phyloP scores from a whole-genome alignment of 2,888 invertebrate species.

The Thereva unica region DNA sequence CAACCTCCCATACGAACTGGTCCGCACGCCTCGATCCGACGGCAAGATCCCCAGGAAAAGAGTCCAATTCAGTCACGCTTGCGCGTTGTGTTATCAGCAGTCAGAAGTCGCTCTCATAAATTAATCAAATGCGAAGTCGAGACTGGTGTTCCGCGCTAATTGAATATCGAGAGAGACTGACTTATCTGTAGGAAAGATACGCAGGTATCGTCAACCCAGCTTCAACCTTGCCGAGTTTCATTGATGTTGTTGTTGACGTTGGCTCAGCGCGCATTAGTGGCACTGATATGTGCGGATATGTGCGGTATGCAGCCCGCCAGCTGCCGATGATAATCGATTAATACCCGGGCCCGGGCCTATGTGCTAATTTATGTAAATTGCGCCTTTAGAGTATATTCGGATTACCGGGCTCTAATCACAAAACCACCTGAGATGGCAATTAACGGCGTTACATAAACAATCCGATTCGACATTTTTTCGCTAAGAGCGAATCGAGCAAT shows the following conservation, averaged over 20 bases:
- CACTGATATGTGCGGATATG: too few species aligned
- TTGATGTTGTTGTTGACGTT: conserved; percentile 1
- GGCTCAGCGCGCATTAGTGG: background rate
- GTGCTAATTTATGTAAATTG: conserved; percentile 29
- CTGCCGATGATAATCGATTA: conserved; percentile 7
- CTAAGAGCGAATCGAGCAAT: background rate
- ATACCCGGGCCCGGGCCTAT: background rate
- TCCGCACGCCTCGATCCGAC: too few species aligned
- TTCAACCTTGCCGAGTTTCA: conserved; percentile 9
- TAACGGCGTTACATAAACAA: conserved; percentile 8
- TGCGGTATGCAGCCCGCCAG: too few species aligned
- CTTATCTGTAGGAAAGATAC: background rate
- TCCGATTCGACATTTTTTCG: conserved; percentile 19
- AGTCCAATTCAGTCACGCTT: background rate
- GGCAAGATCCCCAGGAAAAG: background rate
- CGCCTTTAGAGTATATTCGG: background rate
- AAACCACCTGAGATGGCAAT: conserved; percentile 16
- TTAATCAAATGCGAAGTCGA: background rate
- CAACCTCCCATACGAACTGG: too few species aligned
- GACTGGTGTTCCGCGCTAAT: conserved; percentile 4
- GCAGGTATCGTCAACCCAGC: conserved; percentile 5
- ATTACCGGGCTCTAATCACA: background rate
- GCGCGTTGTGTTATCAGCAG: conserved; percentile 4
- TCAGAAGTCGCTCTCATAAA: background rate
- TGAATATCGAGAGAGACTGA: background rate